These are phyloP conservation scores for Zootermopsis nevadensis DNA, from an alignment of 2,888 invertebrate genomes.

Conservation along the genomic window DNA sequence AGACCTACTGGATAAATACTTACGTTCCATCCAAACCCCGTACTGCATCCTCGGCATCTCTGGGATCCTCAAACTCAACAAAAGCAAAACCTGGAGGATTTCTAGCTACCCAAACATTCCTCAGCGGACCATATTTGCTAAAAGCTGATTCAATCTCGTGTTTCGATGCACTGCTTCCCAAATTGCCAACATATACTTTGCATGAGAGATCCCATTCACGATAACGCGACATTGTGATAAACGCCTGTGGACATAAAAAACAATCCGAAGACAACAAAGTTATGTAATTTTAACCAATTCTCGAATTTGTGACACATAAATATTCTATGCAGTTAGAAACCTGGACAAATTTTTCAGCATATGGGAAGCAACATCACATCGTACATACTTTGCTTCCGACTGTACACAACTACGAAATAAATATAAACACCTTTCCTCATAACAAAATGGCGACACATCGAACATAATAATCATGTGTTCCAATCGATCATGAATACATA, in stretches of 20 bases:
- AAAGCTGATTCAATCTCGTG: slow-evolving; percentile 90
- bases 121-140: slow-evolving; percentile 86
- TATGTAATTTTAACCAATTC: background rate
- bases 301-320: background rate
- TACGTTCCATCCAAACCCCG: slow-evolving; percentile 86
- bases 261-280: background rate
- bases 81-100: slow-evolving; percentile 94
- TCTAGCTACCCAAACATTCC: slow-evolving; percentile 94
- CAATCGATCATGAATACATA: too few relatives aligned
- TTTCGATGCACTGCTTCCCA: slow-evolving; percentile 90
- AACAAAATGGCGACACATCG: too few relatives aligned
- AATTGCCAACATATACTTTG: slow-evolving; percentile 93
- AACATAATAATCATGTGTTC: too few relatives aligned
- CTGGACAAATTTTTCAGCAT: too few relatives aligned
- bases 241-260: background rate
- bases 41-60: slow-evolving; percentile 89
- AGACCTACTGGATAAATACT: slow-evolving; percentile 59
- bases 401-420: too few relatives aligned
- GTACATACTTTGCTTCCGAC: too few relatives aligned
- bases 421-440: too few relatives aligned
- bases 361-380: too few relatives aligned
- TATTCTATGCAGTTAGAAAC: background rate
- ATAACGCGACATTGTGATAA: slow-evolving; percentile 74
- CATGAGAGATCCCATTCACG: slow-evolving; percentile 88
- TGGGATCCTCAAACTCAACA: slow-evolving; percentile 88